Base-by-base conservation (phyloP, 2,797 vertebrate species). In the Epinephelus awoara region DNA sequence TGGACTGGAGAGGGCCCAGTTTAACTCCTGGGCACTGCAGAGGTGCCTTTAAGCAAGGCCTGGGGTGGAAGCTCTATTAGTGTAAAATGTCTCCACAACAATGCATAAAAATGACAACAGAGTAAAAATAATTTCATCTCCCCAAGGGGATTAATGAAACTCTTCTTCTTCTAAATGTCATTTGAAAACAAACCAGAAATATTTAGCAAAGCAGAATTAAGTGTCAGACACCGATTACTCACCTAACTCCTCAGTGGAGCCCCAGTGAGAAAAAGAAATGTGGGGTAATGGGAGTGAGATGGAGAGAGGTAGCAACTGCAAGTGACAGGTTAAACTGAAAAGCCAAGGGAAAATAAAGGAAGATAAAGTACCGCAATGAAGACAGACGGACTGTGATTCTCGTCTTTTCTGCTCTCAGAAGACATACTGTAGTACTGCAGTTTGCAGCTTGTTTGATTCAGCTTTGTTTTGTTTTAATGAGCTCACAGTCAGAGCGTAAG, bases 241-340 rank as follows among this genome's bases (percentile, higher is more conserved):
- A 12, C 40, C n/a, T 27, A 8, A n/a, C 47, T 38, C 25, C 49
- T 62, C 23, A 25, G 56, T 19, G 42, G 56, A 19, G 52, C 15
- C 67, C 27, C 10, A 13, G 29, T 12, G 4, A 18, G 47, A 25
- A 11, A 47, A 34, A 47, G 5, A 75, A 25, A 42, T 56, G 25
- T 2, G 46, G 58, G 19, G 18, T 49, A 51, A 44, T 52, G 19
- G 38, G 61, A 77, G 7, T 59, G 57, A 56, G 42, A 73, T 56
- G 21, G 21, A 75, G 38, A 38, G 46, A 52, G 21, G 49, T 17
- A 17, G 55, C 44, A 27, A 75, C 38, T 54, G 29, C 40, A 29
- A 61, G 7, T 72, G 61, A 71, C 72, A 65, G 61, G 19, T 46
- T 40, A 4, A 52, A 29, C 17, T 44, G 29, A 34, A 29, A 57